Percentiles rank a stretch among this genome's conserved stretches.
phyloP scores from a whole-genome alignment of 1,140 invertebrate genomes.

The Oncopodura yosiiana region DNA sequence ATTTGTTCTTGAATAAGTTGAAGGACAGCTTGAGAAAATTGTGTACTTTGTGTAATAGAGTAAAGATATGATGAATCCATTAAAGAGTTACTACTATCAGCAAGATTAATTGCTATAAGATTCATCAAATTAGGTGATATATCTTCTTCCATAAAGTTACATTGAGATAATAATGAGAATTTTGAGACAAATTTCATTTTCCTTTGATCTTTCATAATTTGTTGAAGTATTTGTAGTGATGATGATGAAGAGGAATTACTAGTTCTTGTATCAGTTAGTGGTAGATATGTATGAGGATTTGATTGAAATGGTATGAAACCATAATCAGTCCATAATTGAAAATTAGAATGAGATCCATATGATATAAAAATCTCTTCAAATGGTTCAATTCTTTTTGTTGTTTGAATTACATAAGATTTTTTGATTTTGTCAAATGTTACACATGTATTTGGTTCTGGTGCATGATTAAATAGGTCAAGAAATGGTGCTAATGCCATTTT shows the following conservation, averaged over 20 bases:
- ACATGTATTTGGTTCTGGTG: slow-evolving; percentile 42
- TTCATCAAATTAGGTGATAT: slow-evolving; percentile 28
- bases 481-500: slow-evolving; percentile 63
- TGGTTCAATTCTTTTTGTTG: slow-evolving; percentile 42
- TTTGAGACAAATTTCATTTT: slow-evolving; percentile 22
- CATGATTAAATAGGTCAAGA: slow-evolving; percentile 70
- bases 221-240: too few species aligned
- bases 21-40: too few species aligned
- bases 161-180: slow-evolving; percentile 9
- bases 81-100: slow-evolving; percentile 20
- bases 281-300: too few species aligned
- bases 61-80: too few species aligned
- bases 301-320: slow-evolving; percentile 47
- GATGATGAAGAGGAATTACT: too few species aligned
- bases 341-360: slow-evolving; percentile 60
- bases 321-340: slow-evolving; percentile 59
- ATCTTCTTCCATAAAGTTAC: slow-evolving; percentile 23
- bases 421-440: slow-evolving; percentile 44
- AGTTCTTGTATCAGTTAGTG: too few species aligned
- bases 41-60: too few species aligned
- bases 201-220: slow-evolving; percentile 13
- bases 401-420: slow-evolving; percentile 48
- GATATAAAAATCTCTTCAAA: slow-evolving; percentile 62
- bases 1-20: too few species aligned
- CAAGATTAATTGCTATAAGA: too few species aligned